These are phyloP conservation scores for Microctonus hyperodae DNA, from an alignment of 2,888 invertebrate genomes.

Conservation along the genomic window DNA sequence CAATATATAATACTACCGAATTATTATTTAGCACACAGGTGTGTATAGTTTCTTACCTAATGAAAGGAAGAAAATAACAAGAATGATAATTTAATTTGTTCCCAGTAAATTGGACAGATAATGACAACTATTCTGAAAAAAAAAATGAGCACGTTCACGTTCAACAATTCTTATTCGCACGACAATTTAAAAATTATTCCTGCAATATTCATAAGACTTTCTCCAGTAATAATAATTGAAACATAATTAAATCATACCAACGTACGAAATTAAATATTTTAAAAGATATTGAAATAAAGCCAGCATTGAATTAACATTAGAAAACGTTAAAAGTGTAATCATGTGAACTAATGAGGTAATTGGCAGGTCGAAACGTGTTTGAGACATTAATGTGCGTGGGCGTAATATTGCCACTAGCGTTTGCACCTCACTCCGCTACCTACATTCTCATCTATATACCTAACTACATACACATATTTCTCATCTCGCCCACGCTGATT, in stretches of 20 bases:
- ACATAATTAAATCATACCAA: not conserved
- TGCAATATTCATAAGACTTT: not conserved
- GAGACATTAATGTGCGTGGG: not conserved
- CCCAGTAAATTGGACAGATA: not conserved
- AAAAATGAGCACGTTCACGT: not conserved
- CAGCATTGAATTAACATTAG: constrained; percentile 14
- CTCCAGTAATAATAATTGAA: not conserved
- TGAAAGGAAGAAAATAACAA: not conserved
- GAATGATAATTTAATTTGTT: not conserved
- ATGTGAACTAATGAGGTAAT: constrained; percentile 6
- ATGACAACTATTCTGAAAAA: not conserved
- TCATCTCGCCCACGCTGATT: constrained; percentile 1
- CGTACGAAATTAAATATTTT: not conserved
- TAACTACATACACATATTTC: not conserved
- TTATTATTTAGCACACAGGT: not conserved
- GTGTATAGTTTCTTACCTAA: not conserved
- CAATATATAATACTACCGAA: not conserved
- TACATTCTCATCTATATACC: not conserved
- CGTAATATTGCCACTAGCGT: not conserved
- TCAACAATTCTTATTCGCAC: not conserved
- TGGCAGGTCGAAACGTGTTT: not conserved
- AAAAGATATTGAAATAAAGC: not conserved
- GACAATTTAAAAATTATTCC: not conserved
- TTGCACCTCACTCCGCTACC: not conserved
- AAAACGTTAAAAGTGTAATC: constrained; percentile 1